Evolutionary conservation across 2,888 invertebrate genomes (phyloP), one percentile per base, ranked within the genome.

Genomic region (Strigamia crassipes): DNA sequence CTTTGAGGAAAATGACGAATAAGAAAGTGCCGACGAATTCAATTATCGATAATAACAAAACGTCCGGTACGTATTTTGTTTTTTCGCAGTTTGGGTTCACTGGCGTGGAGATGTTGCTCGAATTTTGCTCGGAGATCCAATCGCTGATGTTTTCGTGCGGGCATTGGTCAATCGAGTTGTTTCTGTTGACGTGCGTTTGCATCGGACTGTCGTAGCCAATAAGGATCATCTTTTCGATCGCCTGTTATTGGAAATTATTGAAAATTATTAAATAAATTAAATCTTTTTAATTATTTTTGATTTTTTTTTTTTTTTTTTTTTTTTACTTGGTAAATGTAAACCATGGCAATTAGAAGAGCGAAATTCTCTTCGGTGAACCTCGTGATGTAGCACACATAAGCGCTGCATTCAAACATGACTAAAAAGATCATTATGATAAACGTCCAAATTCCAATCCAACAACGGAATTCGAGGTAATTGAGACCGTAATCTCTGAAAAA

Each of bases 21-120:
- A 84, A 82, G 83, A 88, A 88, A 1, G 88, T 88, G 56, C 86
- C 86, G 66, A 86, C 83, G 82, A 87, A 87, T 34, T 88, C 85
- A n/a, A 88, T 84, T 12, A 88, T 80, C 12, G 87, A 87, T 84
- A 88, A 86, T 80, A 88, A 85, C 83, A 87, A 87, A 61, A 87
- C 85, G 83, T 87, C 86, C 27, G 87, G 86, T 80, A 86, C 85
- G 84, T 84, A 84, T 80, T 80, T 80, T 8, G n/a, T 42, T 42
- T 18, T 0, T 0, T 27, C 15, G 15, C 80, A 80, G 34, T 9
- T 38, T 18, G n/a, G 3, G 27, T 27, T 38, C 8, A 15, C 12
- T 78, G 8, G 4, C 2, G 78, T 41, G 8, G 78, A 10, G 27
- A 46, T 79, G 42, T 18, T 21, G n/a, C 6, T 80, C 5, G 9